Conservation (phyloP, 2,797 vertebrate genomes). For the Thaleichthys pacificus region DNA sequence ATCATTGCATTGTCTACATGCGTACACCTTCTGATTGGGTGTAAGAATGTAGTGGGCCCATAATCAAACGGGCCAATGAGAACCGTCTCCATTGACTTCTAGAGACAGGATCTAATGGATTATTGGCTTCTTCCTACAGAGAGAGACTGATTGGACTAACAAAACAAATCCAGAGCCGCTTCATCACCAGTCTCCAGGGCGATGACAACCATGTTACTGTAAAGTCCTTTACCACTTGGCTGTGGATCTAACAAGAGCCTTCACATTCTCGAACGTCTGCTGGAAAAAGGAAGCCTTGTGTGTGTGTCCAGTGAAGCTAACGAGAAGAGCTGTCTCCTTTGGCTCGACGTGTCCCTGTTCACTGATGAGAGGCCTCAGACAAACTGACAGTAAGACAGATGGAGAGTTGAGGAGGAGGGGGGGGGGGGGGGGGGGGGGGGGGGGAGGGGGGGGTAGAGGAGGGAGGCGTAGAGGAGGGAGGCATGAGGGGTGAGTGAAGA, state of each 20-base stretch:
- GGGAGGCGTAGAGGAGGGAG: background rate
- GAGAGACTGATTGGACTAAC: constrained; percentile 21
- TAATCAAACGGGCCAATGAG: constrained; percentile 1
- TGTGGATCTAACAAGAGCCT: too few relatives aligned
- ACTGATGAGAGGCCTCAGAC: too few relatives aligned
- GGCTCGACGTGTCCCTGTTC: too few relatives aligned
- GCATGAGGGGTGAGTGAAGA: too few relatives aligned
- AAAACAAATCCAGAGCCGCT: background rate
- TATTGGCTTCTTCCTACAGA: background rate
- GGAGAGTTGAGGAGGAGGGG: too few relatives aligned
- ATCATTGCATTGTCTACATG: background rate
- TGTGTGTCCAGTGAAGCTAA: too few relatives aligned
- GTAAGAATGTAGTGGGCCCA: background rate
- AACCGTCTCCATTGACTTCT: background rate
- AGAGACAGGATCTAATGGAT: constrained; percentile 9
- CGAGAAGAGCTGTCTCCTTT: too few relatives aligned
- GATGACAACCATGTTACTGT: too few relatives aligned
- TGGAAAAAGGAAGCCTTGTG: too few relatives aligned
- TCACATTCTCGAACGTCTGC: too few relatives aligned
- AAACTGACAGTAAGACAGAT: too few relatives aligned
- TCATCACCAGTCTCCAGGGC: constrained; percentile 15
- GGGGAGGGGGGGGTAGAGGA: background rate
- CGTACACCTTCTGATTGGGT: background rate
- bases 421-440: background rate
- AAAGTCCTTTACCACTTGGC: too few relatives aligned